Conservation (phyloP, 2,797 vertebrate species). For the Takifugu ocellatus region DNA sequence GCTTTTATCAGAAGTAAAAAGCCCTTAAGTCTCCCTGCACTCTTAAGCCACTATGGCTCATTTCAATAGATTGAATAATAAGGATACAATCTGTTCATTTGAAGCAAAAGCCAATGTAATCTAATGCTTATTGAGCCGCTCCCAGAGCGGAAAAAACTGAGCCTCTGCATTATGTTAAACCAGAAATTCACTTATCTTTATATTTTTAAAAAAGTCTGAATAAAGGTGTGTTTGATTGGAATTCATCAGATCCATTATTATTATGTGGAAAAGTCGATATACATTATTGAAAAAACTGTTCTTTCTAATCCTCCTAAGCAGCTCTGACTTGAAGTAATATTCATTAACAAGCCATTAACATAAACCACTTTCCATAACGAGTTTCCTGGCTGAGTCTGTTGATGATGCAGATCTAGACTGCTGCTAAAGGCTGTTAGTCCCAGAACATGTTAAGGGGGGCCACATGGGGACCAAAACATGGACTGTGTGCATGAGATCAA, state of each 20-base stretch:
- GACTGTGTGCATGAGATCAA: no score
- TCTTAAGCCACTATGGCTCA: no score
- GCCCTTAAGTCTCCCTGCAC: not conserved
- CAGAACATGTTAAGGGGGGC: not conserved
- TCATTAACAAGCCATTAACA: not conserved
- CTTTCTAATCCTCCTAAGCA: not conserved
- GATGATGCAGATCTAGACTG: not conserved
- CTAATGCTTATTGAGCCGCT: not conserved
- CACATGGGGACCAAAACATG: not conserved
- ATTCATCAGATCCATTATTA: no score
- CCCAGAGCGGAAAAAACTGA: not conserved
- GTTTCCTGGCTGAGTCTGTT: not conserved
- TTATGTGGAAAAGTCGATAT: not conserved
- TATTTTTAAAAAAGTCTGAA: no score
- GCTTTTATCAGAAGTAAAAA: conserved; percentile 7
- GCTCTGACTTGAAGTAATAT: not conserved
- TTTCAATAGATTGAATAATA: conserved; percentile 1
- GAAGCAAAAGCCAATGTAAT: not conserved
- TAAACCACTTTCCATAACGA: not conserved
- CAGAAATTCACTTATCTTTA: not conserved
- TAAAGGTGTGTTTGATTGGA: no score
- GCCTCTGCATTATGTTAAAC: conserved; percentile 13
- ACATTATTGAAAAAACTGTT: not conserved
- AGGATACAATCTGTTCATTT: conserved; percentile 7
- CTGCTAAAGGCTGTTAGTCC: not conserved